Evolutionary conservation across 2,113 vertebrate genomes (phyloP).

Genomic region (Verasper variegatus): DNA sequence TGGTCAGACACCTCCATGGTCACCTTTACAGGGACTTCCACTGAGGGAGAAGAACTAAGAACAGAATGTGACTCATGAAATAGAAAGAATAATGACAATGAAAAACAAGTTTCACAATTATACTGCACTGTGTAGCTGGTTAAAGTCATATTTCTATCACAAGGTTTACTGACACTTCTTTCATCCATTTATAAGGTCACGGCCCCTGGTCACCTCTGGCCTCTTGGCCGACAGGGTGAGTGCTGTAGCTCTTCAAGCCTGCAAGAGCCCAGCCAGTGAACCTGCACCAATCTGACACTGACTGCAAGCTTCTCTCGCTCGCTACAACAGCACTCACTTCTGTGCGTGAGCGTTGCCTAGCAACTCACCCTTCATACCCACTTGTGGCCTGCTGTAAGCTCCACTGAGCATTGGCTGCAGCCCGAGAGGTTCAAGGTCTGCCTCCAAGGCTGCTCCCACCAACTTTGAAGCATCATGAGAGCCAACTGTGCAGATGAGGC

Average conservation of each 20-base stretch:
- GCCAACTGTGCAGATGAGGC: neutral
- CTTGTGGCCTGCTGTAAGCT: neutral
- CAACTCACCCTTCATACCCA: constrained; percentile 2
- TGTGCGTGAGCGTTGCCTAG: constrained; percentile 9
- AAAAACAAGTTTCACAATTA: neutral
- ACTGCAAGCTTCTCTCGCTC: neutral
- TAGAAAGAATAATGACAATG: too few relatives aligned
- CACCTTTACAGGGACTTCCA: too few relatives aligned
- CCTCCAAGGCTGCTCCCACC: neutral
- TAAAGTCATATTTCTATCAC: too few relatives aligned
- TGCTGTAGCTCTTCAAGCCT: neutral
- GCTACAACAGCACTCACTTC: neutral
- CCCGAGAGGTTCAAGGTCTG: neutral
- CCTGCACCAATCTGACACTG: neutral
- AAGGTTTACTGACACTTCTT: too few relatives aligned
- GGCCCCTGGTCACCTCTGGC: neutral
- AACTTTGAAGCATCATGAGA: neutral
- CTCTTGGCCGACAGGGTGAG: neutral
- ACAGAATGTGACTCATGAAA: too few relatives aligned
- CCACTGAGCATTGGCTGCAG: neutral
- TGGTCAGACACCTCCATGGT: too few relatives aligned
- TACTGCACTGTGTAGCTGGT: too few relatives aligned
- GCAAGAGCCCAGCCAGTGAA: neutral
- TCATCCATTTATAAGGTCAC: neutral
- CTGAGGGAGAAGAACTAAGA: too few relatives aligned